phyloP scores from a whole-genome alignment of 2,797 vertebrate genomes.

The Tragopan temminckii region DNA sequence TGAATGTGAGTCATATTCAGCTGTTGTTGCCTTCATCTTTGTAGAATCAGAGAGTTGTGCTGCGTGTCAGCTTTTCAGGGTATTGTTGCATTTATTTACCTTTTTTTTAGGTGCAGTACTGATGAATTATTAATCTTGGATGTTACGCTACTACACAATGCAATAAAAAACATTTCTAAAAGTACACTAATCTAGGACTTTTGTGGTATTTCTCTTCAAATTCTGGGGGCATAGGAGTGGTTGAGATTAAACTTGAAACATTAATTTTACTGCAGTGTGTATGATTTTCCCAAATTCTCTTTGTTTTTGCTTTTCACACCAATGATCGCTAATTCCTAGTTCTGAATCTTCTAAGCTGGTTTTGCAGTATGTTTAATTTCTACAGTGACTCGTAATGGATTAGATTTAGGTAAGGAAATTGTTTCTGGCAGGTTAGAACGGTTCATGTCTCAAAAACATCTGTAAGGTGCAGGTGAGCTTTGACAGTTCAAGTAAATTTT shows the following conservation, averaged over 20 bases:
- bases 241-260: not conserved
- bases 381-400: constrained; percentile 8
- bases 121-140: not conserved
- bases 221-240: not conserved
- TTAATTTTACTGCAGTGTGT: not conserved
- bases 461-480: not conserved
- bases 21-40: not conserved
- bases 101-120: not conserved
- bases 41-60: not conserved
- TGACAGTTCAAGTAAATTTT: not conserved
- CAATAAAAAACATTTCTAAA: not conserved
- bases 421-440: not conserved
- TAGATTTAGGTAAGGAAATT: not conserved
- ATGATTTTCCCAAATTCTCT: not conserved
- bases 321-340: not conserved
- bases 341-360: constrained; percentile 34
- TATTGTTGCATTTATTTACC: not conserved
- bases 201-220: not conserved
- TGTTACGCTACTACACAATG: not conserved
- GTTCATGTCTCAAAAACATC: not conserved
- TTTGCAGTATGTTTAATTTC: not conserved
- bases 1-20: not conserved
- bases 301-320: not conserved
- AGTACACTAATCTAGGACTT: not conserved
- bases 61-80: not conserved